Conservation (phyloP, 2,888 invertebrate species). For the Tribolium freemani region DNA sequence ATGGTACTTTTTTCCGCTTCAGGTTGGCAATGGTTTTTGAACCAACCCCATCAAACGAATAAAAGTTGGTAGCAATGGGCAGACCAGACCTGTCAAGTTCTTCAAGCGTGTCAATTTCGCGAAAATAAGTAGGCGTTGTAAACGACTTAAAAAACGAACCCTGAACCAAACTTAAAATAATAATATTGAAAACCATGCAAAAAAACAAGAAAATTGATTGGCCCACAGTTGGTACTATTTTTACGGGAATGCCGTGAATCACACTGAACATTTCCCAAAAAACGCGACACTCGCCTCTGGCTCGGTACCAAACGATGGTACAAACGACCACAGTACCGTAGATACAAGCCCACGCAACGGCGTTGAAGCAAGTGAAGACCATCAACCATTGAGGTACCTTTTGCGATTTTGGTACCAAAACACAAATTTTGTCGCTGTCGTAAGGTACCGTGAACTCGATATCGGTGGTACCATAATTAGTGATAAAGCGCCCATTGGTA, state of each 20-base stretch:
- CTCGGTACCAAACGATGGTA: neutral
- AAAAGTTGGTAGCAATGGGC: neutral
- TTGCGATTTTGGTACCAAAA: constrained; percentile 66
- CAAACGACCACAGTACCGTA: neutral
- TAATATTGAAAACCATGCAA: constrained; percentile 9
- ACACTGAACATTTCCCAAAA: neutral
- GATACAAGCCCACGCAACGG: neutral
- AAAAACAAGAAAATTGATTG: neutral
- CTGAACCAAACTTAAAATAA: constrained; percentile 12
- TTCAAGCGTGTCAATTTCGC: constrained; percentile 1
- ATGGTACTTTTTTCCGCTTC: neutral
- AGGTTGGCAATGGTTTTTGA: neutral
- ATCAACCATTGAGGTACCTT: constrained; percentile 67
- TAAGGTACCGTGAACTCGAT: constrained; percentile 65
- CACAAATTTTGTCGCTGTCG: constrained; percentile 65
- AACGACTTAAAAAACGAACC: constrained; percentile 4
- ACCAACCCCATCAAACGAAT: neutral
- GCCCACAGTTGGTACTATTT: neutral
- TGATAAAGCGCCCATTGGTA: constrained; percentile 67
- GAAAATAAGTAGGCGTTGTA: neutral
- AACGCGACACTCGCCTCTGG: neutral
- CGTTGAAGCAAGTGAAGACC: constrained; percentile 47
- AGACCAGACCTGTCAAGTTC: neutral
- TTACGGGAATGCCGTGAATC: neutral
- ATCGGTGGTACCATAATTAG: constrained; percentile 59